phyloP scores from a whole-genome alignment of 1,140 invertebrate species.

The Drosophila pseudoananassae region DNA sequence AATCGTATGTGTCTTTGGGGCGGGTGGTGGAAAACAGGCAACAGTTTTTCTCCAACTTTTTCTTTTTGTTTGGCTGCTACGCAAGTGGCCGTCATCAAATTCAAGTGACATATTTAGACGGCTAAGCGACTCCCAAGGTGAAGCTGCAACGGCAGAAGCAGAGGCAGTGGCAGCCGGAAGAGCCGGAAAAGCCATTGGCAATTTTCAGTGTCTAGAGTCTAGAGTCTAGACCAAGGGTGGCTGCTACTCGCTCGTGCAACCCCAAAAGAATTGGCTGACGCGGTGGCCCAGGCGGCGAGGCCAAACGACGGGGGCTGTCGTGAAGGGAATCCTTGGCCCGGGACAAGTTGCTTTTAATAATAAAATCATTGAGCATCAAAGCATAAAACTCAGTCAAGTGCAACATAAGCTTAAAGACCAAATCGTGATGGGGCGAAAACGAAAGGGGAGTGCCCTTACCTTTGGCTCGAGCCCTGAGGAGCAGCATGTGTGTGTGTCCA shows the following conservation, averaged over 20 bases:
- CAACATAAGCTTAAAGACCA: slow-evolving; percentile 82
- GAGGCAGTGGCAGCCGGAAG: slow-evolving; percentile 7
- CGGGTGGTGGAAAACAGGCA: slow-evolving; percentile 44
- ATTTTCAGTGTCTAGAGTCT: slow-evolving; percentile 57
- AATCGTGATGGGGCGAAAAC: slow-evolving; percentile 53
- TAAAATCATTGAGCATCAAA: slow-evolving; percentile 83
- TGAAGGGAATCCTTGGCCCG: slow-evolving; percentile 39
- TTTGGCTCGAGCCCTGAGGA: neutral
- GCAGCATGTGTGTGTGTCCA: slow-evolving; percentile 27
- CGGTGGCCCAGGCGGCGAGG: slow-evolving; percentile 4
- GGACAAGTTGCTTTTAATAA: slow-evolving; percentile 81
- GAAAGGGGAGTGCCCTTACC: slow-evolving; percentile 48
- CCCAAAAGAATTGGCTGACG: slow-evolving; percentile 5
- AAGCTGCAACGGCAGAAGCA: slow-evolving; percentile 46
- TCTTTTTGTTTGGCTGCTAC: slow-evolving; percentile 15
- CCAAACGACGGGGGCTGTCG: neutral
- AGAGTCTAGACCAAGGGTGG: slow-evolving; percentile 46
- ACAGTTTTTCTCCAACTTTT: slow-evolving; percentile 53
- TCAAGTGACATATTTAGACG: slow-evolving; percentile 83
- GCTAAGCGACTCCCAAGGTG: slow-evolving; percentile 81
- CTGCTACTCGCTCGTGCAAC: neutral
- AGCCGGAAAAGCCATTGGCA: slow-evolving; percentile 59
- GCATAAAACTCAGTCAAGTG: slow-evolving; percentile 82
- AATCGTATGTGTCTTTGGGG: slow-evolving; percentile 48
- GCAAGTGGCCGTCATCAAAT: slow-evolving; percentile 80